Evolutionary conservation across 64 coral and sea anemone genomes (phyloP).

Genomic region (Dendronephthya gigantea): DNA sequence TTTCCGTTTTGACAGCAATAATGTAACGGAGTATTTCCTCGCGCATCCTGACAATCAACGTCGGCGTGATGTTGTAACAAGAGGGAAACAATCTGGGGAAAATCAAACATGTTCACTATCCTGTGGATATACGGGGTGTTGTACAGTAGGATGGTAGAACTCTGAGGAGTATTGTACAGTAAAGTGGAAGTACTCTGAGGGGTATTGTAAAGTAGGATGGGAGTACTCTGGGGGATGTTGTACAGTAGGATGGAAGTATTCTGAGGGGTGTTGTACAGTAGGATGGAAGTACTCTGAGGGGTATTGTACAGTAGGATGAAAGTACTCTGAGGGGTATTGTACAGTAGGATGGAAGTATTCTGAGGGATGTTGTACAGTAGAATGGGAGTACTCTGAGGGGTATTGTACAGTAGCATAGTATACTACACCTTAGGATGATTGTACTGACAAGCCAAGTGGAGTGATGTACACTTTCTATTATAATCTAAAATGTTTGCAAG

Average conservation of each 20-base stretch:
- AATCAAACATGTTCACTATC: neutral
- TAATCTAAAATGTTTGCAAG: constrained; percentile 40
- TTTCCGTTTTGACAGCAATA: constrained; percentile 73
- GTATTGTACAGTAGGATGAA: neutral
- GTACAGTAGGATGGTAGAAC: neutral
- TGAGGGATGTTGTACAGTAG: too few species aligned
- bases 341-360: neutral
- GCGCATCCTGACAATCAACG: constrained; percentile 54
- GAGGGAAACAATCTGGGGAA: neutral
- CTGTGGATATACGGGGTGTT: neutral
- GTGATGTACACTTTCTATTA: constrained; percentile 43
- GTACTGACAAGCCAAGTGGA: constrained; percentile 78
- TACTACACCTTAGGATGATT: constrained; percentile 56
- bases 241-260: too few species aligned
- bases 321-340: neutral
- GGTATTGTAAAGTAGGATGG: too few species aligned
- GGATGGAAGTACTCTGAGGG: neutral
- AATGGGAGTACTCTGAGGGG: too few species aligned
- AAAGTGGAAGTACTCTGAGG: neutral
- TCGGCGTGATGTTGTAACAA: constrained; percentile 62
- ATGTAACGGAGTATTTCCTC: constrained; percentile 73
- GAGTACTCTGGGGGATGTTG: neutral
- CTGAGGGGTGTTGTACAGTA: too few species aligned
- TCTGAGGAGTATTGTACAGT: too few species aligned
- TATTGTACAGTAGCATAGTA: neutral